A percentile compares a stretch with the other conserved stretches of the same genome.
These are phyloP conservation scores for Epizoanthus rinbou DNA, from an alignment of 92 coral and sea anemone genomes.

Conservation along the genomic window DNA sequence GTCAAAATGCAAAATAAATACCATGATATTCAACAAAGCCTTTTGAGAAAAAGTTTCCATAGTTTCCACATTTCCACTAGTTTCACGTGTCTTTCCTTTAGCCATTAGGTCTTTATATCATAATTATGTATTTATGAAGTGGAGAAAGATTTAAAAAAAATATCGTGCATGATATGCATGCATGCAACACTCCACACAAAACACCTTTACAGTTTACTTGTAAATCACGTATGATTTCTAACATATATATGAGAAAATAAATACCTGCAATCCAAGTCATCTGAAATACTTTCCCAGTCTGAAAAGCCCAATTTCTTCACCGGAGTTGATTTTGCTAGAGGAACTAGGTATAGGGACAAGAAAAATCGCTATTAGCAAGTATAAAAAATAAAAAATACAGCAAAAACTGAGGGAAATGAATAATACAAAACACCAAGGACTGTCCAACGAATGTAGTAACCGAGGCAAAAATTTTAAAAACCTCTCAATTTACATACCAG, in stretches of 20 bases:
- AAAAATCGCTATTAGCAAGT: conserved; percentile 27
- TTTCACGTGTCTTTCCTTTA: not conserved
- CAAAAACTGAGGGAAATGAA: not conserved
- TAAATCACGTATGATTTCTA: conserved; percentile 3
- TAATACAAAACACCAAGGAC: not conserved
- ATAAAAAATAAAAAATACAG: not conserved
- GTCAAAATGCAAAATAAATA: not conserved
- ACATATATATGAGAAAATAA: conserved; percentile 1
- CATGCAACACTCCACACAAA: not conserved
- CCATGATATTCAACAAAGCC: no score
- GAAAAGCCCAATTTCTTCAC: conserved; percentile 12
- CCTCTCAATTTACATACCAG: no score
- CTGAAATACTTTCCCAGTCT: not conserved
- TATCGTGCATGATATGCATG: conserved; percentile 1
- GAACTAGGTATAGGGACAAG: not conserved
- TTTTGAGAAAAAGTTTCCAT: not conserved
- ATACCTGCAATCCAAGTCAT: not conserved
- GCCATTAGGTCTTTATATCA: no score
- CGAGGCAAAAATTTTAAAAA: not conserved
- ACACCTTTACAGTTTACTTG: conserved; percentile 13
- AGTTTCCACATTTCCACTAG: not conserved
- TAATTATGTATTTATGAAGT: not conserved
- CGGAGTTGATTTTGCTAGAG: conserved; percentile 27
- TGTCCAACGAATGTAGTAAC: conserved; percentile 3
- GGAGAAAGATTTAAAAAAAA: conserved; percentile 5